Evolutionary conservation across 2,888 invertebrate genomes (phyloP).

Genomic region (Chrysolina americana): DNA sequence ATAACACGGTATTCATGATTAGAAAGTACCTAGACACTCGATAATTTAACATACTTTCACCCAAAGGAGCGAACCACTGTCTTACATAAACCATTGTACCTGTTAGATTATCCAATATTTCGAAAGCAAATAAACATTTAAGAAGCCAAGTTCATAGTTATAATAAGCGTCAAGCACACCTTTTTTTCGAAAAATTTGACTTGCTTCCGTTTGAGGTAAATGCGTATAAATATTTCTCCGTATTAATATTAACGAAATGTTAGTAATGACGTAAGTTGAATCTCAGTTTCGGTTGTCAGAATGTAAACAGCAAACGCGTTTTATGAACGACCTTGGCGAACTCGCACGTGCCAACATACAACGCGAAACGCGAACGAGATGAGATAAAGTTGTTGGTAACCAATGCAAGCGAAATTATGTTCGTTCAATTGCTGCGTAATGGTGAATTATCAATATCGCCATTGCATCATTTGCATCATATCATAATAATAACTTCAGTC

Average conservation of each 20-base stretch:
- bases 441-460: neutral
- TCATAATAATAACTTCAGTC: too few relatives aligned
- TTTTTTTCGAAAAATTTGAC: too few relatives aligned
- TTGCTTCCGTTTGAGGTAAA: neutral
- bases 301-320: slow-evolving; percentile 4
- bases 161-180: too few relatives aligned
- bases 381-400: neutral
- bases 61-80: neutral
- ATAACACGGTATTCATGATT: too few relatives aligned
- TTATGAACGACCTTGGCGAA: slow-evolving; percentile 48
- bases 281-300: neutral
- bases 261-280: neutral
- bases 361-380: slow-evolving; percentile 24
- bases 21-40: slow-evolving; percentile 1
- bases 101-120: neutral
- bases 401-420: neutral
- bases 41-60: slow-evolving; percentile 11
- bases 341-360: slow-evolving; percentile 55
- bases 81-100: slow-evolving; percentile 3
- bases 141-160: too few relatives aligned
- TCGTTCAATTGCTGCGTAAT: neutral
- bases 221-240: neutral
- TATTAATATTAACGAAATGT: neutral
- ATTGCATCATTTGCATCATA: neutral
- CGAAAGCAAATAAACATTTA: neutral